Percentiles rank a stretch among this genome's conserved stretches.
Conservation (phyloP, 1,140 invertebrate species). For the Drosophila ercepeae region DNA sequence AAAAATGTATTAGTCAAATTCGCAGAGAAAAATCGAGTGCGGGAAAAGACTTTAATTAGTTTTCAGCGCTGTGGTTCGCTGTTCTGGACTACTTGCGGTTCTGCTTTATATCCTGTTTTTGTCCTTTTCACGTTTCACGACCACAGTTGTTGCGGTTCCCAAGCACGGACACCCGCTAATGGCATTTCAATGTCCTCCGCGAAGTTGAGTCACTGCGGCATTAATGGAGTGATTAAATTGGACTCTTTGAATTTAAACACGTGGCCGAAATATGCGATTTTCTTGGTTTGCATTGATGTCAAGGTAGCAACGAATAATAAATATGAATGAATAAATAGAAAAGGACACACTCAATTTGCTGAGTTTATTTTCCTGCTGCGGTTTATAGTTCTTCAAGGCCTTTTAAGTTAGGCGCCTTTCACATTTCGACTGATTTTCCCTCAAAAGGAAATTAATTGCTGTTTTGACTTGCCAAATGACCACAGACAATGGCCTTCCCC, state of each 20-base stretch:
- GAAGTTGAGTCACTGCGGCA: conserved; percentile 25
- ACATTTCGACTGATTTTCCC: conserved; percentile 10
- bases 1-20: conserved; percentile 52
- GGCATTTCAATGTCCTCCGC: conserved; percentile 64
- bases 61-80: conserved; percentile 49
- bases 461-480: conserved; percentile 3
- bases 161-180: conserved; percentile 62
- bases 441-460: conserved; percentile 33
- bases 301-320: no score
- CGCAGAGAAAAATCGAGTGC: background rate
- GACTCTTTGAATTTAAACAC: conserved; percentile 12
- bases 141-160: conserved; percentile 65
- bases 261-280: background rate
- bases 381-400: no score
- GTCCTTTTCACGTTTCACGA: conserved; percentile 36
- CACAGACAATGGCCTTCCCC: conserved; percentile 10
- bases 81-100: conserved; percentile 29
- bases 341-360: background rate
- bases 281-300: background rate
- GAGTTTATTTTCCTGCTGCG: no score
- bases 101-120: conserved; percentile 13
- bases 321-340: no score
- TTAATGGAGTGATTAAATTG: conserved; percentile 40
- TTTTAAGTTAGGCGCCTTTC: background rate
- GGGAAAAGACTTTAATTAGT: conserved; percentile 63